phyloP scores from a whole-genome alignment of 2,888 invertebrate species.

The Brachypalpus laphriformis region DNA sequence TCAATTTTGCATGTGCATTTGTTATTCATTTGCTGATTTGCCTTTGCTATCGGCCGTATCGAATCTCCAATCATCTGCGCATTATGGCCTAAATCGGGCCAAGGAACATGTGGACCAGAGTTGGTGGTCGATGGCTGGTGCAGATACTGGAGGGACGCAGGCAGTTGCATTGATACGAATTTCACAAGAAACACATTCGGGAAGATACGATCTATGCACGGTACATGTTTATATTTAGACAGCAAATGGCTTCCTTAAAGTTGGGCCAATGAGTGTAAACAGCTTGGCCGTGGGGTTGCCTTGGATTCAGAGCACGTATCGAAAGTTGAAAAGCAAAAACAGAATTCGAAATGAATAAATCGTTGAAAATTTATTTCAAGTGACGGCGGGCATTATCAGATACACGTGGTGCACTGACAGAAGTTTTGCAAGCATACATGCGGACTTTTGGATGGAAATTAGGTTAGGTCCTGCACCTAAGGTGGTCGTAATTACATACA shows the following conservation, averaged over 20 bases:
- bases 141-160: neutral
- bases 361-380: slow-evolving; percentile 1
- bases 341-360: slow-evolving; percentile 2
- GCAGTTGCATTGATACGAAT: slow-evolving; percentile 2
- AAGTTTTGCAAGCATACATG: too few species aligned
- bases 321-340: neutral
- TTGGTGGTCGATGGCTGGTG: neutral
- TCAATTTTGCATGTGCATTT: slow-evolving; percentile 23
- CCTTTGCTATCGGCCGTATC: neutral
- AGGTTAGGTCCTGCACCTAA: too few species aligned
- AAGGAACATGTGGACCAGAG: slow-evolving; percentile 11
- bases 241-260: neutral
- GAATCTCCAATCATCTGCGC: slow-evolving; percentile 34
- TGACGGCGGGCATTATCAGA: neutral
- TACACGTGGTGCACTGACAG: neutral
- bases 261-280: neutral
- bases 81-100: slow-evolving; percentile 41
- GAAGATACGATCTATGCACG: neutral
- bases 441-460: too few species aligned
- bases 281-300: neutral
- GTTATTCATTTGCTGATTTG: neutral
- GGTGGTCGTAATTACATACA: too few species aligned
- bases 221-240: neutral
- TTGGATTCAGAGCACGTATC: slow-evolving; percentile 14
- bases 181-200: too few species aligned